These are phyloP conservation scores for Beroe forskalii DNA, from an alignment of 37 sponge, comb jelly and placozoan species.

Conservation along the genomic window DNA sequence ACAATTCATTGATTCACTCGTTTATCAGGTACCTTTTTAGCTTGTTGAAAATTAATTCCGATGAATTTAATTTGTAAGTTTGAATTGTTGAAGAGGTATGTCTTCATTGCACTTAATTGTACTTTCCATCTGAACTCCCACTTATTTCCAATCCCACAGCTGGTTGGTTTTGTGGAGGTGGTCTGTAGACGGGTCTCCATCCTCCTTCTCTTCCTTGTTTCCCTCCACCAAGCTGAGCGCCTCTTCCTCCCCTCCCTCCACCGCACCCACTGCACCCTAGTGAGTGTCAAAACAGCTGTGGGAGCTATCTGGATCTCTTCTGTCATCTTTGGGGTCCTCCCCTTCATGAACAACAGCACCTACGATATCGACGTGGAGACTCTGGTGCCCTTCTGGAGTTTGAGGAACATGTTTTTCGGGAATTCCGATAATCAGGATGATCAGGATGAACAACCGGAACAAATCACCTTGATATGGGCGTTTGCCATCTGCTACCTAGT, in stretches of 20 bases:
- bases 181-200: neutral
- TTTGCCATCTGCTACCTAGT: neutral
- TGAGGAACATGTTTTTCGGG: neutral
- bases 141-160: neutral
- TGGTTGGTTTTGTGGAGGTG: neutral
- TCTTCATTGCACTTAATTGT: no score
- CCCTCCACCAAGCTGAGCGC: neutral
- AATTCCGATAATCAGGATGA: neutral
- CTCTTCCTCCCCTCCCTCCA: conserved; percentile 23
- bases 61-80: no score
- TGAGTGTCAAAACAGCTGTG: conserved; percentile 27
- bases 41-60: no score
- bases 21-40: neutral
- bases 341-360: conserved; percentile 27
- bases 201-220: neutral
- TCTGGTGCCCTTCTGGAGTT: neutral
- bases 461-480: neutral
- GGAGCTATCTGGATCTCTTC: conserved; percentile 11
- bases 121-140: no score
- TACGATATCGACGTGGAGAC: neutral
- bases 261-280: neutral
- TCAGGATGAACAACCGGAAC: neutral
- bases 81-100: no score
- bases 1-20: neutral
- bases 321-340: conserved; percentile 11